Percentiles rank a stretch among this genome's conserved stretches.
Evolutionary conservation across 1,140 invertebrate species (phyloP).

Genomic region (Drosophila triauraria): DNA sequence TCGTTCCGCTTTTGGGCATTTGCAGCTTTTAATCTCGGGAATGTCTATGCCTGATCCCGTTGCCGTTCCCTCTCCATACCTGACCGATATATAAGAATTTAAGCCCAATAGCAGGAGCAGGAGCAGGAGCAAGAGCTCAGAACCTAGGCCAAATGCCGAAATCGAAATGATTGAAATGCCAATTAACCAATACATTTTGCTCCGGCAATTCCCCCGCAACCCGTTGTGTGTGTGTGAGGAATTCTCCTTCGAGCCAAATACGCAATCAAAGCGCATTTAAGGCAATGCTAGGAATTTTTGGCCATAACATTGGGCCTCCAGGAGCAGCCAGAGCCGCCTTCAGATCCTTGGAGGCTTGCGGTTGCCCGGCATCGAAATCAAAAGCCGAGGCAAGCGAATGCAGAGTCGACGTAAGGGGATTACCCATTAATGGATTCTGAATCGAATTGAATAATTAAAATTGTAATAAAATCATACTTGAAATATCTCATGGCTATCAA

Average conservation of each 20-base stretch:
- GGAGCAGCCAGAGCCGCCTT: neutral
- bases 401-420: neutral
- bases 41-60: neutral
- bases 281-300: conserved; percentile 63
- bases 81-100: neutral
- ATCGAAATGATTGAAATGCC: conserved; percentile 69
- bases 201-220: conserved; percentile 8
- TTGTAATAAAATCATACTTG: too few relatives aligned
- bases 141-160: conserved; percentile 11
- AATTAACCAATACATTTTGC: conserved; percentile 66
- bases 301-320: conserved; percentile 17
- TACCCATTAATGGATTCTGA: neutral
- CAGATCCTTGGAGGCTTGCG: conserved; percentile 43
- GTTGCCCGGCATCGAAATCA: conserved; percentile 47
- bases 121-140: too few relatives aligned
- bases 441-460: too few relatives aligned
- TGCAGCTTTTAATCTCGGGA: conserved; percentile 33
- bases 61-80: neutral
- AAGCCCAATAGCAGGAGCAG: too few relatives aligned
- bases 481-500: too few relatives aligned
- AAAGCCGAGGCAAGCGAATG: conserved; percentile 16
- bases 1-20: conserved; percentile 34
- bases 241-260: conserved; percentile 34
- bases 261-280: conserved; percentile 61
- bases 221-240: conserved; percentile 10